Conservation (phyloP, 1,140 invertebrate species). For the Ptiloglossa arizonensis region DNA sequence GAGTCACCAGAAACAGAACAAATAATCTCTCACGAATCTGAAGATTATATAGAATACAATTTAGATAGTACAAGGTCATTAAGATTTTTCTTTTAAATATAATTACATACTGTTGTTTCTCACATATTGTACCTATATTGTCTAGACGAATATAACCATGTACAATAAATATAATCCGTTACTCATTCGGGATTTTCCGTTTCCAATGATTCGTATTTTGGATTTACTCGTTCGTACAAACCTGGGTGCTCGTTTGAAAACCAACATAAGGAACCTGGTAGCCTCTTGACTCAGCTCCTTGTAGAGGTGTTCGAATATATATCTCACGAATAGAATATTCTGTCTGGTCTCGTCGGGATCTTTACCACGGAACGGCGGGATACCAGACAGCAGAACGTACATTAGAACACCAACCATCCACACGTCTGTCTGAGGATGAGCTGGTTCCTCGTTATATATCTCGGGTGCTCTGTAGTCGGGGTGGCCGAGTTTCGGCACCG, state of each 20-base stretch:
- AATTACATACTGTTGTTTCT: too few relatives aligned
- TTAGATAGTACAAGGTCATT: too few relatives aligned
- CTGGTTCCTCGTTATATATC: slow-evolving; percentile 92
- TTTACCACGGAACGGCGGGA: slow-evolving; percentile 93
- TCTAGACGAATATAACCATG: too few relatives aligned
- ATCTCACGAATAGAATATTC: slow-evolving; percentile 96
- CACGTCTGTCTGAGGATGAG: slow-evolving; percentile 95
- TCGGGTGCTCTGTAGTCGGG: slow-evolving; percentile 95
- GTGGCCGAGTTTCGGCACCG: slow-evolving; percentile 86
- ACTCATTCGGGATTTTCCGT: too few relatives aligned
- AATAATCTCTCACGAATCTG: too few relatives aligned
- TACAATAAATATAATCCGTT: too few relatives aligned
- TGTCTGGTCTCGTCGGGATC: slow-evolving; percentile 92
- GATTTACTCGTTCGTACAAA: slow-evolving; percentile 79
- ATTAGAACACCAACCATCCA: slow-evolving; percentile 97
- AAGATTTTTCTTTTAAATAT: too few relatives aligned
- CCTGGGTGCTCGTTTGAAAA: slow-evolving; percentile 96
- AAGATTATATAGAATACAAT: too few relatives aligned
- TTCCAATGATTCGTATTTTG: slow-evolving; percentile 32
- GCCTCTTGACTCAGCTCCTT: slow-evolving; percentile 97
- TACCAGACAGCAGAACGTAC: slow-evolving; percentile 97
- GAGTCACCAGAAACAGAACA: too few relatives aligned
- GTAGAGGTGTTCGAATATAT: slow-evolving; percentile 96
- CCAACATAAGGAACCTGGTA: slow-evolving; percentile 95
- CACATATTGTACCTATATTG: too few relatives aligned